Evolutionary conservation across 2,113 vertebrate genomes (phyloP).

Genomic region (Rana temporaria): DNA sequence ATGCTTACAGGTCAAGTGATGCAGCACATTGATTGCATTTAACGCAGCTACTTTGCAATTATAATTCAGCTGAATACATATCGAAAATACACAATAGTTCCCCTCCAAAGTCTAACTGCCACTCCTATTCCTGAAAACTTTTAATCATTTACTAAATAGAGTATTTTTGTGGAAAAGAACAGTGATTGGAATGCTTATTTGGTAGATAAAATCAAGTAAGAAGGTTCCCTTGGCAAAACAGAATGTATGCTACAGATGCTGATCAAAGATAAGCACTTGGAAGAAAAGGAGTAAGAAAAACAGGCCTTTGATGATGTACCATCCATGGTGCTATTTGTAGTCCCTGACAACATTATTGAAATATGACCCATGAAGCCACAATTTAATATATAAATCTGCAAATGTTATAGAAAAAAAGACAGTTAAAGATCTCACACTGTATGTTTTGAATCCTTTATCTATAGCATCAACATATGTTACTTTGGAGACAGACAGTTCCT

Average conservation of each 20-base stretch:
- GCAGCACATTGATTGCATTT: too few species aligned
- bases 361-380: constrained; percentile 35
- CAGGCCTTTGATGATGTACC: constrained; percentile 44
- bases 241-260: constrained; percentile 46
- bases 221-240: constrained; percentile 46
- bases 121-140: constrained; percentile 22
- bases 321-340: constrained; percentile 44
- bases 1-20: too few species aligned
- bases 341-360: constrained; percentile 53
- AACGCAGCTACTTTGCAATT: too few species aligned
- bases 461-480: constrained; percentile 51
- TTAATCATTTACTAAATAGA: constrained; percentile 49
- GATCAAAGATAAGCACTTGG: constrained; percentile 52
- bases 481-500: constrained; percentile 44
- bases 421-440: constrained; percentile 23
- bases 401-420: constrained; percentile 45
- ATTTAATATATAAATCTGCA: constrained; percentile 53
- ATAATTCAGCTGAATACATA: too few species aligned
- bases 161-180: constrained; percentile 35
- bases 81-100: too few species aligned
- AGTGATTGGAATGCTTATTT: constrained; percentile 31
- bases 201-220: constrained; percentile 46
- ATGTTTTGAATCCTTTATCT: constrained; percentile 49
- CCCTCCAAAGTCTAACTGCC: not conserved
- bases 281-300: constrained; percentile 42